These are phyloP conservation scores for Drosophila anomalipes DNA, from an alignment of 2,888 invertebrate species.

Conservation along the genomic window DNA sequence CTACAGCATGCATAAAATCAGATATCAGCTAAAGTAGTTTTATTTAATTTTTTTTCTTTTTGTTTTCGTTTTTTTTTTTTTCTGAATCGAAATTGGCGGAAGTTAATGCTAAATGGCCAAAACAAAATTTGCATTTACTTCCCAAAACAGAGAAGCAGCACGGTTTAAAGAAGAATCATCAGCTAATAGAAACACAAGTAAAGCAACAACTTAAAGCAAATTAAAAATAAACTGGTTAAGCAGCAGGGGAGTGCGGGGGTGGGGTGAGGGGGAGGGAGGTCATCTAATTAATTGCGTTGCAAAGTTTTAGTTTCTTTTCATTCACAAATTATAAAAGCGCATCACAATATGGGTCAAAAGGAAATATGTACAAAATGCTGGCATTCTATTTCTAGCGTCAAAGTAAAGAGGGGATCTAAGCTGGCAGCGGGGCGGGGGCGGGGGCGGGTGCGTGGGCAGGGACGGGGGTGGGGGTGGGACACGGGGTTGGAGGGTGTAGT, in stretches of 20 bases:
- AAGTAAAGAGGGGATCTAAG: background rate
- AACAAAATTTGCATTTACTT: constrained; percentile 78
- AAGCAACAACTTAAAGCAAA: background rate
- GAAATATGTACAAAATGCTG: constrained; percentile 7
- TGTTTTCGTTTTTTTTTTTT: constrained; percentile 9
- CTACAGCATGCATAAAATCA: constrained; percentile 21
- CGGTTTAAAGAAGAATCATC: constrained; percentile 2
- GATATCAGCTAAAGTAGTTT: constrained; percentile 19
- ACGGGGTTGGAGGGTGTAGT: background rate
- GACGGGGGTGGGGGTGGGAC: background rate
- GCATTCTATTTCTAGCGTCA: background rate
- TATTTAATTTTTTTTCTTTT: constrained; percentile 1
- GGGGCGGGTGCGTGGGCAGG: background rate
- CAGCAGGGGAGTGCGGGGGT: too few relatives aligned
- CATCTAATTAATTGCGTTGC: constrained; percentile 41
- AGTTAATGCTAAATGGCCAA: constrained; percentile 46
- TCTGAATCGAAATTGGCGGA: constrained; percentile 44
- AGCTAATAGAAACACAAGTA: background rate
- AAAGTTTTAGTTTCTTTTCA: constrained; percentile 4
- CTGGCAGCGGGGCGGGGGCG: background rate
- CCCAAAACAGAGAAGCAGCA: constrained; percentile 47
- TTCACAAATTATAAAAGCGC: constrained; percentile 4
- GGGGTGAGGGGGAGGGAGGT: background rate
- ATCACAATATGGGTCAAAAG: constrained; percentile 52
- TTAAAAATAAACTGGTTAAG: constrained; percentile 40